These are phyloP conservation scores for Nomada goodeniana DNA, from an alignment of 2,888 invertebrate species.

Conservation along the genomic window DNA sequence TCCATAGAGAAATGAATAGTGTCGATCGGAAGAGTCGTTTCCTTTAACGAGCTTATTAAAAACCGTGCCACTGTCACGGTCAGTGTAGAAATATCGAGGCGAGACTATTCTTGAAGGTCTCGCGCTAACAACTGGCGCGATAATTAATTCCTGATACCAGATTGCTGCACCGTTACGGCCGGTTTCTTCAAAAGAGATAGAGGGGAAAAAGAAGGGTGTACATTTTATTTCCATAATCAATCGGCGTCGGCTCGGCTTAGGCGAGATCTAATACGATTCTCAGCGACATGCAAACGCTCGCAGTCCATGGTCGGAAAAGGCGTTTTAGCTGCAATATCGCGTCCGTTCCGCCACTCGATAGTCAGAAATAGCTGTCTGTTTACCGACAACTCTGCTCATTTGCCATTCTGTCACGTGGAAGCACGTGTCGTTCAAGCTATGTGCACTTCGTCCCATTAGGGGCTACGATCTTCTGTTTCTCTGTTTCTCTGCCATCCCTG, in stretches of 20 bases:
- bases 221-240: conserved; percentile 20
- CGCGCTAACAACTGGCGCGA: conserved; percentile 32
- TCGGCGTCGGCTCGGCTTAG: background rate
- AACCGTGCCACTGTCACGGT: conserved; percentile 13
- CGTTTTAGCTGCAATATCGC: conserved; percentile 11
- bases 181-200: conserved; percentile 1
- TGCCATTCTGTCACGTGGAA: conserved; percentile 19
- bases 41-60: background rate
- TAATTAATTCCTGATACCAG: conserved; percentile 51
- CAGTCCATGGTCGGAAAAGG: background rate
- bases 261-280: background rate
- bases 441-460: background rate
- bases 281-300: background rate
- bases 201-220: background rate
- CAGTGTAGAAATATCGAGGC: conserved; percentile 18
- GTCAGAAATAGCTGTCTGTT: conserved; percentile 24
- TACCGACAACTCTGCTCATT: conserved; percentile 17
- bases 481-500: background rate
- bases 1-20: too few species aligned
- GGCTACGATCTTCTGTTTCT: too few species aligned
- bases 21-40: background rate
- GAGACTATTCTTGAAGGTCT: conserved; percentile 34
- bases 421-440: background rate
- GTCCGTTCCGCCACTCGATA: conserved; percentile 10
- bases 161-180: conserved; percentile 22